Conservation (phyloP, 2,113 vertebrate genomes). For the Falco punctatus region DNA sequence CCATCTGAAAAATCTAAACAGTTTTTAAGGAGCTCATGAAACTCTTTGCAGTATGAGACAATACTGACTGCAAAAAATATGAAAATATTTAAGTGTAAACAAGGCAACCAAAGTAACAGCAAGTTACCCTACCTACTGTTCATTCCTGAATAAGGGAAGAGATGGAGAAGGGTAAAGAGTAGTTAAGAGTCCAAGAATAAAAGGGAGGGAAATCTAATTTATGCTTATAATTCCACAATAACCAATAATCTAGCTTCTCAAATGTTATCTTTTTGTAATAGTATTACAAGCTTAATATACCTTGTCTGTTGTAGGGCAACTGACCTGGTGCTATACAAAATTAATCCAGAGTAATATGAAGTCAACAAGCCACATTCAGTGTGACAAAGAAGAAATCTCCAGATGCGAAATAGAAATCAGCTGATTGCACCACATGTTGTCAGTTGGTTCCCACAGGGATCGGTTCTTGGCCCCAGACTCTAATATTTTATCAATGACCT, state of each 20-base stretch:
- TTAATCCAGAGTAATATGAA: not conserved
- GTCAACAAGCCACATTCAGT: not conserved
- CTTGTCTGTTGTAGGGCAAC: not conserved
- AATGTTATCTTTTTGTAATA: not conserved
- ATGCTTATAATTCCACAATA: not conserved
- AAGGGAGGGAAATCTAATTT: not conserved
- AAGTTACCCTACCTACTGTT: not conserved
- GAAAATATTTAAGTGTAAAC: not conserved
- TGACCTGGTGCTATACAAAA: not conserved
- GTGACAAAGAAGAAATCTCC: not conserved
- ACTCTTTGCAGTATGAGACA: constrained; percentile 2
- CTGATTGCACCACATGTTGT: not conserved
- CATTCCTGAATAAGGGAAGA: not conserved
- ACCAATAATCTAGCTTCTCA: not conserved
- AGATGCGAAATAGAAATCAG: not conserved
- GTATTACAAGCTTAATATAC: not conserved
- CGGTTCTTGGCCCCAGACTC: not conserved
- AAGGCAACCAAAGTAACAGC: not conserved
- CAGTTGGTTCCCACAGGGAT: not conserved
- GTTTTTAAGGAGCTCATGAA: not conserved
- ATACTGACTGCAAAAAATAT: not conserved
- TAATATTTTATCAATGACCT: not conserved
- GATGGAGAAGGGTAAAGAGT: not conserved
- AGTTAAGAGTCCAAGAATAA: not conserved
- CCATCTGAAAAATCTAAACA: constrained; percentile 13